These are phyloP conservation scores for Atethmia centrago DNA, from an alignment of 2,888 invertebrate genomes.

Conservation along the genomic window DNA sequence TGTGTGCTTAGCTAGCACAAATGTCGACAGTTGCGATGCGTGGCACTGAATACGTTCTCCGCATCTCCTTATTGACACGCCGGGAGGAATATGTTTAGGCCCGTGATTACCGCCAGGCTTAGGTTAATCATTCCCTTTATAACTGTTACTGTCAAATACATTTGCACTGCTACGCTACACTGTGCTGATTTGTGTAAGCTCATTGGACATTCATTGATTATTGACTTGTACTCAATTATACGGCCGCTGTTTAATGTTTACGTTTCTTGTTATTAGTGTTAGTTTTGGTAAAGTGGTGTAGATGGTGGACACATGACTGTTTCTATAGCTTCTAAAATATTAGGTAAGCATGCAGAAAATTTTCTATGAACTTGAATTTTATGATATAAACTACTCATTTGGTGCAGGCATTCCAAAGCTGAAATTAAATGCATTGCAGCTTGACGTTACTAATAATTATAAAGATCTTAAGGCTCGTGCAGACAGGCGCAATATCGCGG, in stretches of 20 bases:
- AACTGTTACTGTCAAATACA: conserved; percentile 61
- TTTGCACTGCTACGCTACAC: conserved; percentile 25
- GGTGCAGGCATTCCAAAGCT: not conserved
- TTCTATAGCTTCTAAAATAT: not conserved
- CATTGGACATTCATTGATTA: conserved; percentile 65
- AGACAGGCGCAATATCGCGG: too few species aligned
- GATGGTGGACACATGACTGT: not conserved
- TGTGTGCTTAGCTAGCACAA: conserved; percentile 76
- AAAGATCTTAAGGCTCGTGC: too few species aligned
- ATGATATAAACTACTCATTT: not conserved
- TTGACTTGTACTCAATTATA: conserved; percentile 49
- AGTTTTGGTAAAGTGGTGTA: conserved; percentile 7
- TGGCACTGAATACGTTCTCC: conserved; percentile 78
- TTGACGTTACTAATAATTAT: not conserved
- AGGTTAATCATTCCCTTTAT: conserved; percentile 87
- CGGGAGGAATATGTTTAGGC: conserved; percentile 76
- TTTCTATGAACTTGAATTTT: not conserved
- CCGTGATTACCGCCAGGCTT: conserved; percentile 82
- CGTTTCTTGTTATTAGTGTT: conserved; percentile 25
- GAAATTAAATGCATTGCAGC: not conserved
- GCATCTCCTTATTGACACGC: conserved; percentile 78
- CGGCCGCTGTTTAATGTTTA: conserved; percentile 20
- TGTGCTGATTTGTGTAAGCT: conserved; percentile 52
- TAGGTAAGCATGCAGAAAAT: not conserved
- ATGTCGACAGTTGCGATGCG: conserved; percentile 81